Base-by-base conservation (phyloP, 35 echinoderm and acorn worm species). In the Stichopus chloronotus region DNA sequence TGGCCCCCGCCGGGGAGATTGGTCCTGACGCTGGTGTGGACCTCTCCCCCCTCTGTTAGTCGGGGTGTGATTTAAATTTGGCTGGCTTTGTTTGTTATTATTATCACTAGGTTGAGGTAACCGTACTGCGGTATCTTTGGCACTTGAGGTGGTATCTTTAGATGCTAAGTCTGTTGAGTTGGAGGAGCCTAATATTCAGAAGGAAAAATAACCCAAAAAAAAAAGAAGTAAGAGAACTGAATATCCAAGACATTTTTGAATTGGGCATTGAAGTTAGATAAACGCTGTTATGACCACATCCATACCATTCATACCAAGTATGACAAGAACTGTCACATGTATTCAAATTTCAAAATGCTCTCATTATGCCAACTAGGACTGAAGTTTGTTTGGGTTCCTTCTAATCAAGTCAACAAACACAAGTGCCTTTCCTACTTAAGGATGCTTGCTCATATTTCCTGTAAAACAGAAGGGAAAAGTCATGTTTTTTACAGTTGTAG, bases 111-210 rank as follows among this genome's bases (percentile, higher is more conserved):
- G 30, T 30, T 83, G 80, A 55, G 80, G 80, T 83, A 83, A 83
- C 80, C 56, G 80, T 83, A 55, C 80, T 17, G 80, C 56, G 9
- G 52, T 55, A 83, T 53, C 52, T 83, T 83, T 83, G 80, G 80
- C 80, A 83, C 80, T 83, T 83, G 80, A 17, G 80, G 52, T 83
- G 80, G 52, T 83, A 55, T 83, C 80, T 56, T 83, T 83, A 55
- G 80, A 55, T 79, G 78, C 22, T 83, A 56, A 4, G 9, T 74
- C 69, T 74, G 69, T 74, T 74, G 69, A 74, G 69, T 74, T 83
- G 80, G 80, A 56, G 72, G 72, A 20, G 80, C 80, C 69, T 74
- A 74, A 83, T 57, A n/a, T 83, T 43, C 30, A 43, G 14, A 83
- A 55, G 20, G 52, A 83, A 58, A 83, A 83, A 0, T 30, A 79